Percentiles rank a stretch among this genome's conserved stretches.
Evolutionary conservation across 1,140 invertebrate genomes (phyloP).

Genomic region (Cherax destructor): DNA sequence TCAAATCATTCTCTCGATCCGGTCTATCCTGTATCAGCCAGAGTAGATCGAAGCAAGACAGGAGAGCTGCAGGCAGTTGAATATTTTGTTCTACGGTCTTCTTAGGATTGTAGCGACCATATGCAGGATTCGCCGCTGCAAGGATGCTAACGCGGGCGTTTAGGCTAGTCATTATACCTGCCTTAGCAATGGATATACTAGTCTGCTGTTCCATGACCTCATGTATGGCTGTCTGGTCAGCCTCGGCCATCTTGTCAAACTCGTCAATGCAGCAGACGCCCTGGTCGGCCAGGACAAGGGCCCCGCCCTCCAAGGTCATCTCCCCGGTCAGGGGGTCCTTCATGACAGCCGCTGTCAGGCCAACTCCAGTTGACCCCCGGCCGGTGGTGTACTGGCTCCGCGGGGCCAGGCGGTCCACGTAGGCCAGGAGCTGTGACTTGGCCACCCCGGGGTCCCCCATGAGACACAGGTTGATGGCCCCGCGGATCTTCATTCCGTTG

Average conservation of each 20-base stretch:
- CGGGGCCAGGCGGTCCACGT: slow-evolving; percentile 94
- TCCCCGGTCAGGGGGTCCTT: slow-evolving; percentile 98
- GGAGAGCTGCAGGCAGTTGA: slow-evolving; percentile 96
- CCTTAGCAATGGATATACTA: slow-evolving; percentile 99
- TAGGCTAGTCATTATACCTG: slow-evolving; percentile 97
- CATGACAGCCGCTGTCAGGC: slow-evolving; percentile 97
- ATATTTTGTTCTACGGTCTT: slow-evolving; percentile 97
- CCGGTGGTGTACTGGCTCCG: slow-evolving; percentile 98
- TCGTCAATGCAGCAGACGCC: slow-evolving; percentile 99
- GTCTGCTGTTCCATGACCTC: slow-evolving; percentile 99
- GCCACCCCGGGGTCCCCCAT: slow-evolving; percentile 99
- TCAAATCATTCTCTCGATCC: slow-evolving; percentile 93
- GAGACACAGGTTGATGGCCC: slow-evolving; percentile 97
- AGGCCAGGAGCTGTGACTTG: slow-evolving; percentile 97
- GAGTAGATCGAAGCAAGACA: slow-evolving; percentile 97
- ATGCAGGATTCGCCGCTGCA: slow-evolving; percentile 99
- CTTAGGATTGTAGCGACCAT: slow-evolving; percentile 97
- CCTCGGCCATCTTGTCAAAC: slow-evolving; percentile 99
- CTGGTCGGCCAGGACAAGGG: slow-evolving; percentile 97
- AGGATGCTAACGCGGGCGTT: slow-evolving; percentile 98
- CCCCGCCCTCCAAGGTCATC: slow-evolving; percentile 98
- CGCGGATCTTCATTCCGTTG: slow-evolving; percentile 84
- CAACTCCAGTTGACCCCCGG: slow-evolving; percentile 97
- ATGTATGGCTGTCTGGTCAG: slow-evolving; percentile 97
- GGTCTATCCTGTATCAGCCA: slow-evolving; percentile 98